These are phyloP conservation scores for Triops longicaudatus DNA, from an alignment of 1,140 invertebrate genomes.

Conservation along the genomic window DNA sequence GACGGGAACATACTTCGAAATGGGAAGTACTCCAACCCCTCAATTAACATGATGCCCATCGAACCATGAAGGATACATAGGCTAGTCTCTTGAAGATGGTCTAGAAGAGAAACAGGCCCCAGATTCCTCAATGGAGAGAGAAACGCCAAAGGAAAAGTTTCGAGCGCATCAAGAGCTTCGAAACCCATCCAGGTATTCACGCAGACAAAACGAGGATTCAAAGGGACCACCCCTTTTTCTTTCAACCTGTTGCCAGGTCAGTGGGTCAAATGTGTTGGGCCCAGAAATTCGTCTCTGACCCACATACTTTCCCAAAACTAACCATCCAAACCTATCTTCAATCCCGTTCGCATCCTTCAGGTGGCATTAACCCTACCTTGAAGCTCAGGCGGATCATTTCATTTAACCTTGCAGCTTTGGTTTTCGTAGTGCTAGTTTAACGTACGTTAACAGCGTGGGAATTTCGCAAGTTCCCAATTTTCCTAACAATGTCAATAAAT, in stretches of 20 bases:
- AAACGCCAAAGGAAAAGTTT: not conserved
- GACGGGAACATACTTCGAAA: too few species aligned
- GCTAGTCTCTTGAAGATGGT: too few species aligned
- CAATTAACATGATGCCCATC: too few species aligned
- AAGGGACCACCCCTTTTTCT: not conserved
- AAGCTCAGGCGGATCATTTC: not conserved
- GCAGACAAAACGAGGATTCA: too few species aligned
- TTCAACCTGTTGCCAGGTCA: slow-evolving; percentile 1
- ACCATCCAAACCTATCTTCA: too few species aligned
- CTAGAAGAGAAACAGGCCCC: not conserved
- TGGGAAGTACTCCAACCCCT: too few species aligned
- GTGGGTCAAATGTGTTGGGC: slow-evolving; percentile 10
- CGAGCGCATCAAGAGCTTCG: not conserved
- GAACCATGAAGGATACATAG: too few species aligned
- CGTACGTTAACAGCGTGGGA: too few species aligned
- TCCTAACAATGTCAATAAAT: too few species aligned
- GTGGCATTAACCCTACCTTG: not conserved
- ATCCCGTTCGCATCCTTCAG: not conserved
- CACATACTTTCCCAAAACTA: not conserved
- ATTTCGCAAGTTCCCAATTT: too few species aligned
- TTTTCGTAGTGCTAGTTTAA: not conserved
- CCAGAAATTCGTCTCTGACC: not conserved
- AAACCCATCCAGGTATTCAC: too few species aligned
- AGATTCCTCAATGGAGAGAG: slow-evolving; percentile 12
- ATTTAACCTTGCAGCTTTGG: not conserved